Evolutionary conservation across 2,797 vertebrate genomes (phyloP).

Genomic region (Anguilla anguilla): DNA sequence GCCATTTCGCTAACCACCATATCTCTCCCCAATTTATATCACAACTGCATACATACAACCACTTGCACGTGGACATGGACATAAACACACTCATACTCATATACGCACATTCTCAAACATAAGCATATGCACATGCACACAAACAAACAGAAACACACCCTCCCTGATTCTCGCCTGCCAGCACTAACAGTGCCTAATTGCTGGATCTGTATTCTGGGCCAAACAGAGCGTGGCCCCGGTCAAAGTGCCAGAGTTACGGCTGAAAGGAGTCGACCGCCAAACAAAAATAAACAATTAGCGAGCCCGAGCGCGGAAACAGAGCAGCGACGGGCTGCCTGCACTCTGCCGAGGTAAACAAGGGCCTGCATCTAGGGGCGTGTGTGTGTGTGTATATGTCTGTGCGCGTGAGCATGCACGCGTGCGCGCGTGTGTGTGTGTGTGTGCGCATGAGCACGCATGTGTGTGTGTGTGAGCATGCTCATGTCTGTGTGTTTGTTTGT

Average conservation of each 20-base stretch:
- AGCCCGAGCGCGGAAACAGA: too few relatives aligned
- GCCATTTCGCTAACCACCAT: too few relatives aligned
- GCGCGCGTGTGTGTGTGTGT: too few relatives aligned
- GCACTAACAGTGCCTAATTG: conserved; percentile 15
- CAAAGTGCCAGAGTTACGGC: background rate
- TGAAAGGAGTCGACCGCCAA: background rate
- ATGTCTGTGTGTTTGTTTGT: background rate
- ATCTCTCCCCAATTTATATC: background rate
- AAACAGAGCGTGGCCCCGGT: background rate
- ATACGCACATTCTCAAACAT: background rate
- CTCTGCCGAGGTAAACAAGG: background rate
- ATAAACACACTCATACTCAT: background rate
- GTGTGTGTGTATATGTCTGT: background rate
- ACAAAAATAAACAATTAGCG: conserved; percentile 17
- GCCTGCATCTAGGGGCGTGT: background rate
- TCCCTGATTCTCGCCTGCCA: conserved; percentile 6
- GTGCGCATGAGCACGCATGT: background rate
- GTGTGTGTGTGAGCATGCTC: background rate
- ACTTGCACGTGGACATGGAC: background rate
- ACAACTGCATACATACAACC: background rate
- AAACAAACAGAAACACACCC: background rate
- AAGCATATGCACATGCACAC: background rate
- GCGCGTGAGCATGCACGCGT: too few relatives aligned
- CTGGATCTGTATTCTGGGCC: conserved; percentile 4
- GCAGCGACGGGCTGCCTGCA: conserved; percentile 9